A percentile compares a stretch with the other conserved stretches of the same genome.
These are phyloP conservation scores for Triops cancriformis DNA, from an alignment of 1,140 invertebrate genomes.

Conservation along the genomic window DNA sequence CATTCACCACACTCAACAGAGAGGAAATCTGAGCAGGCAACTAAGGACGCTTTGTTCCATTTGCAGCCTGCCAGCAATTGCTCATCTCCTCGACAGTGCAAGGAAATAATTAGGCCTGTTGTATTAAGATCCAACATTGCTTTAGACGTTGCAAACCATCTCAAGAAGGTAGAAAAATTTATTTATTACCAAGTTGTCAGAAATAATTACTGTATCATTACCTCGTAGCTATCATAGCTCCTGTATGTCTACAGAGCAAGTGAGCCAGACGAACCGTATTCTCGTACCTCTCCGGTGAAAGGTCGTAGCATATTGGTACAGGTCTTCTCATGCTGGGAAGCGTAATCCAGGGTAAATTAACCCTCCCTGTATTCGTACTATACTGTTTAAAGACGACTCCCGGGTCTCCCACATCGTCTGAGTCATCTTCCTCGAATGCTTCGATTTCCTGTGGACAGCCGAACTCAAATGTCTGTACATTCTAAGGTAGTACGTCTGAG, in stretches of 20 bases:
- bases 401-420: neutral
- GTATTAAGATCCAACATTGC: constrained; percentile 3
- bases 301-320: constrained; percentile 15
- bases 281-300: neutral
- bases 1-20: constrained; percentile 25
- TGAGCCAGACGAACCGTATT: neutral
- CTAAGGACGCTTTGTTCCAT: constrained; percentile 5
- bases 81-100: constrained; percentile 25
- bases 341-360: neutral
- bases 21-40: constrained; percentile 17
- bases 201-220: neutral
- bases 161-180: neutral
- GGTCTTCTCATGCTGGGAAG: neutral
- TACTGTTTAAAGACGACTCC: neutral
- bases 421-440: neutral
- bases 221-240: constrained; percentile 21
- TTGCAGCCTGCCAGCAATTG: constrained; percentile 17
- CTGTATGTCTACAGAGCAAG: constrained; percentile 9
- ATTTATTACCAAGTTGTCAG: neutral
- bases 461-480: too few species aligned
- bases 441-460: neutral
- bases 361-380: neutral
- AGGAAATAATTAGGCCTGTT: neutral
- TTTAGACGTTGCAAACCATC: constrained; percentile 5
- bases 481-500: too few species aligned